These are phyloP conservation scores for Limonius californicus DNA, from an alignment of 1,140 invertebrate species.

Conservation along the genomic window DNA sequence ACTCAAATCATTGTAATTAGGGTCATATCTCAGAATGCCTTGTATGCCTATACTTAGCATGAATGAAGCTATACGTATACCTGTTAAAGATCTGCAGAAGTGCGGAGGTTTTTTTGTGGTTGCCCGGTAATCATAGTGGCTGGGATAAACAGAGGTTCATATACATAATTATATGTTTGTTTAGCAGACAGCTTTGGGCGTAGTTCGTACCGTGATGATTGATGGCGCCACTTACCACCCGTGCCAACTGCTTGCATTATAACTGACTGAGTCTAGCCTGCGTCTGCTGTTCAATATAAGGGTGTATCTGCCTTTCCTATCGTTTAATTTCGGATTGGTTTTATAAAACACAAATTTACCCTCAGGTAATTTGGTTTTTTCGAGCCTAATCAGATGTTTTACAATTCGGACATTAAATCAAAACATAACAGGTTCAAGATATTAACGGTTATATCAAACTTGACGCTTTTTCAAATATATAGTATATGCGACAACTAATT, in stretches of 20 bases:
- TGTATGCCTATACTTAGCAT: neutral
- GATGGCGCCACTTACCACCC: slow-evolving; percentile 44
- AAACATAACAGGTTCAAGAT: no score
- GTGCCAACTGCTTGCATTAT: slow-evolving; percentile 22
- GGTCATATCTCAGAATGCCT: neutral
- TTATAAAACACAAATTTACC: no score
- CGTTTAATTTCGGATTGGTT: no score
- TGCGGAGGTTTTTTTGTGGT: slow-evolving; percentile 2
- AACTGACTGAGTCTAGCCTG: neutral
- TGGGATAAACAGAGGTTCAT: slow-evolving; percentile 46
- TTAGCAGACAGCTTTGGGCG: slow-evolving; percentile 48
- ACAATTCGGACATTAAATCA: no score
- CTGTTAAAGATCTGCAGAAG: neutral
- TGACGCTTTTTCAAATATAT: no score
- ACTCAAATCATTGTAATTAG: neutral
- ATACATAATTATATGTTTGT: slow-evolving; percentile 50
- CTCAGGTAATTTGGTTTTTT: no score
- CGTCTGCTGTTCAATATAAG: no score
- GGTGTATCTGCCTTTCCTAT: no score
- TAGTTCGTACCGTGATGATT: slow-evolving; percentile 44
- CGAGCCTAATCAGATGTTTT: no score
- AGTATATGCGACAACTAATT: no score
- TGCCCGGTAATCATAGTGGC: slow-evolving; percentile 28
- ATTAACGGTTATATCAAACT: no score
- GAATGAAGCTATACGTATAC: neutral